These are phyloP conservation scores for Linnaemya tessellans DNA, from an alignment of 2,888 invertebrate species.

Conservation along the genomic window DNA sequence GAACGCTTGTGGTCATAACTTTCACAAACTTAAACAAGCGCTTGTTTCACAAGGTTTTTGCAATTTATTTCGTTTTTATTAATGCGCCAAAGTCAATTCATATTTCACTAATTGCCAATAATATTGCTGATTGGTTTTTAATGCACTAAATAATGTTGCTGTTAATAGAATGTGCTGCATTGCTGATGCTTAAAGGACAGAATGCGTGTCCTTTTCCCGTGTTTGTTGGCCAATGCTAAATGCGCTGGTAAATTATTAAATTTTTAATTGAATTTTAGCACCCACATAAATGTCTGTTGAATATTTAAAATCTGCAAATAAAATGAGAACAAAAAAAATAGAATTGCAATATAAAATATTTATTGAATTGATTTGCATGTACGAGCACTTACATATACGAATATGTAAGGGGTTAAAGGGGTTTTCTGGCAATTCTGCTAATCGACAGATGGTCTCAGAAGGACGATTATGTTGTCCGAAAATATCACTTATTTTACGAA, in stretches of 20 bases:
- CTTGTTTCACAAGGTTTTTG: conserved; percentile 32
- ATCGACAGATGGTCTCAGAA: no score
- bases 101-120: conserved; percentile 58
- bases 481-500: no score
- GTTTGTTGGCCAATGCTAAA: background rate
- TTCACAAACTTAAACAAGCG: conserved; percentile 23
- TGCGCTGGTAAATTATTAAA: conserved; percentile 29
- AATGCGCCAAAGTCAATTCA: conserved; percentile 18
- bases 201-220: background rate
- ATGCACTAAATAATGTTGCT: conserved; percentile 32
- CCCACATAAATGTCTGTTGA: conserved; percentile 7
- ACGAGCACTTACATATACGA: background rate
- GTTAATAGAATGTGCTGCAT: conserved; percentile 31
- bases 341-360: background rate
- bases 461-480: no score
- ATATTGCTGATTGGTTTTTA: conserved; percentile 36
- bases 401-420: background rate
- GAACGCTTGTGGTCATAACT: background rate
- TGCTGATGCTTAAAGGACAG: background rate
- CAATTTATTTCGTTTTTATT: conserved; percentile 7
- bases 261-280: conserved; percentile 53
- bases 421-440: no score
- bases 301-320: conserved; percentile 45
- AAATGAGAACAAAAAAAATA: conserved; percentile 7
- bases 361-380: background rate